A percentile compares a stretch with the other conserved stretches of the same genome.
These are phyloP conservation scores for Anthrax anthrax DNA, from an alignment of 2,888 invertebrate species.

Conservation along the genomic window DNA sequence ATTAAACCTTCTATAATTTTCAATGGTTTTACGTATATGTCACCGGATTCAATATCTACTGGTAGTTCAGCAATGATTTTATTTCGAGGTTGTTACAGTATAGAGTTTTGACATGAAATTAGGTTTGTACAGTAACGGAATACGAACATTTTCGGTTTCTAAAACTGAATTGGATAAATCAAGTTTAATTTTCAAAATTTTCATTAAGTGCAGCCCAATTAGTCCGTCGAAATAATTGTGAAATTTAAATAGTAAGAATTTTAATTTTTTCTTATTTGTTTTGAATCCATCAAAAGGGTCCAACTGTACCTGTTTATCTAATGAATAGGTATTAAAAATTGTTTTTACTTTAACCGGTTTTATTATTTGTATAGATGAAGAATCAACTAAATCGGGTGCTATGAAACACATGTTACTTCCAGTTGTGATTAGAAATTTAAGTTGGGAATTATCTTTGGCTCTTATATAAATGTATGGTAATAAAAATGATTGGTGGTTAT, in stretches of 20 bases:
- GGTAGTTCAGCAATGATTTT: constrained; percentile 8
- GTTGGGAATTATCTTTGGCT: neutral
- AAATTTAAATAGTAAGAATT: constrained; percentile 8
- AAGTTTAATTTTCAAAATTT: constrained; percentile 8
- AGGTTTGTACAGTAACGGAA: constrained; percentile 7
- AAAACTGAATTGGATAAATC: constrained; percentile 9
- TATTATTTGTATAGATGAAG: neutral
- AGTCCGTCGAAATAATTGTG: constrained; percentile 14
- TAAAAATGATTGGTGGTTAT: neutral
- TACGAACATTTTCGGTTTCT: constrained; percentile 1
- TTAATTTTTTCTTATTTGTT: neutral
- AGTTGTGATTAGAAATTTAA: constrained; percentile 2
- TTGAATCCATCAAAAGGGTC: constrained; percentile 9
- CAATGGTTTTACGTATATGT: constrained; percentile 5
- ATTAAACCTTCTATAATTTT: constrained; percentile 3
- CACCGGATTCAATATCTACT: constrained; percentile 8
- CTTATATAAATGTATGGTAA: neutral
- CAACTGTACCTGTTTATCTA: constrained; percentile 7
- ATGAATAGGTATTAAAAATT: constrained; percentile 1
- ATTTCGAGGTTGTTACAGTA: constrained; percentile 3
- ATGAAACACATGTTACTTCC: constrained; percentile 1
- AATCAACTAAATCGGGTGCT: neutral
- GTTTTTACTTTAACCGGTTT: neutral
- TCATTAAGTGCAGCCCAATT: constrained; percentile 12
- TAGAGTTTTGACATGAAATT: constrained; percentile 9